Conservation (phyloP, 2,888 invertebrate species). For the Syrphus vitripennis region DNA sequence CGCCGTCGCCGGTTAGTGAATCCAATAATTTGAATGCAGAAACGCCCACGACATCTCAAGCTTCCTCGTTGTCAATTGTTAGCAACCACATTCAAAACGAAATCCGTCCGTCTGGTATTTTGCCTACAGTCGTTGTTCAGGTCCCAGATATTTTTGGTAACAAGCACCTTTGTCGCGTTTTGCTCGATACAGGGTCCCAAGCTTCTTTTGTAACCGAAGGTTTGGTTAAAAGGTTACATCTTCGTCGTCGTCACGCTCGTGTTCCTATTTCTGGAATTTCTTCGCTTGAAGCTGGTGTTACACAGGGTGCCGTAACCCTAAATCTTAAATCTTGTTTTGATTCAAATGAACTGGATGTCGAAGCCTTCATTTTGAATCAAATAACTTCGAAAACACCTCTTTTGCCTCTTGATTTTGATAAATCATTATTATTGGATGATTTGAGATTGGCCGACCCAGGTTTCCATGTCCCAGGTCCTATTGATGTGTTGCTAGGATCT, state of each 20-base stretch:
- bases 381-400: not conserved
- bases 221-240: not conserved
- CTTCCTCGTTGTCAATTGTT: not conserved
- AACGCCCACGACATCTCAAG: no score
- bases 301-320: not conserved
- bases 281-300: conserved; percentile 11
- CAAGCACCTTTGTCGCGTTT: not conserved
- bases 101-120: not conserved
- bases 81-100: not conserved
- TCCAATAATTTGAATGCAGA: not conserved
- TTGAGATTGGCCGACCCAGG: not conserved
- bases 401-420: no score
- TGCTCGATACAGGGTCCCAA: not conserved
- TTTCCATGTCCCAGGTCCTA: not conserved
- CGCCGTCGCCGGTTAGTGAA: not conserved
- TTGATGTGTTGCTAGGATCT: not conserved
- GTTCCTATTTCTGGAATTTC: not conserved
- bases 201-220: not conserved
- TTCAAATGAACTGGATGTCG: not conserved
- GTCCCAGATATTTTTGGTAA: no score
- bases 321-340: not conserved
- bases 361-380: not conserved
- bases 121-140: not conserved
- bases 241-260: not conserved
- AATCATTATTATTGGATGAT: no score